phyloP scores from a whole-genome alignment of 2,797 vertebrate species.

The Pteronotus mesoamericanus region DNA sequence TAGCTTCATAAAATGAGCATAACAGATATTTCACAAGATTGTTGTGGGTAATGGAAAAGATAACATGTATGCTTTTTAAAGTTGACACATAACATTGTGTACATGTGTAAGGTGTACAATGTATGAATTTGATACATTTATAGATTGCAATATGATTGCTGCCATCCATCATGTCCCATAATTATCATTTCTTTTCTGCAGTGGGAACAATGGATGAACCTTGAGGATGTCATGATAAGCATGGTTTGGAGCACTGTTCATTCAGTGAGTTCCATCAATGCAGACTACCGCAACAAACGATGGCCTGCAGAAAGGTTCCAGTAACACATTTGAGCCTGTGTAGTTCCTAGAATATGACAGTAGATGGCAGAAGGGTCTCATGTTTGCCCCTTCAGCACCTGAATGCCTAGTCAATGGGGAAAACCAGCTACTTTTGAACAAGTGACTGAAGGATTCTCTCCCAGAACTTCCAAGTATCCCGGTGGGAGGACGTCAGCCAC shows the following conservation, averaged over 20 bases:
- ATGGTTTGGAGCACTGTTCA: fast-evolving
- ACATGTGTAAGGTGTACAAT: not conserved
- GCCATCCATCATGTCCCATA: too few species aligned
- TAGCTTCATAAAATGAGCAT: not conserved
- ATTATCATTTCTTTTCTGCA: not conserved
- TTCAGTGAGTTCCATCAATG: fast-evolving
- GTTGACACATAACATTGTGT: not conserved
- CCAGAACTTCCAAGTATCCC: not conserved
- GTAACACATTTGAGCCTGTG: not conserved
- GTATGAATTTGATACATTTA: not conserved
- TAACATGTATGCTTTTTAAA: not conserved
- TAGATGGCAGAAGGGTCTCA: conserved; percentile 48
- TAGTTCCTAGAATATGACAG: not conserved
- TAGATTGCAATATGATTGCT: not conserved
- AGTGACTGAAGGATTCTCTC: too few species aligned
- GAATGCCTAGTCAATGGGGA: not conserved
- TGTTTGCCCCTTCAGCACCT: not conserved
- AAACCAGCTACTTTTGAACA: not conserved
- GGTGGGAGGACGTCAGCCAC: not conserved
- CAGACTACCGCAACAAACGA: too few species aligned
- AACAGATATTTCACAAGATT: not conserved
- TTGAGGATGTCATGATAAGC: not conserved
- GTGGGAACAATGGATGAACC: not conserved
- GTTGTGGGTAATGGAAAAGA: not conserved
- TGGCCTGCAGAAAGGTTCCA: not conserved